Conservation (phyloP, 2,113 vertebrate species). For the Geococcyx californianus region DNA sequence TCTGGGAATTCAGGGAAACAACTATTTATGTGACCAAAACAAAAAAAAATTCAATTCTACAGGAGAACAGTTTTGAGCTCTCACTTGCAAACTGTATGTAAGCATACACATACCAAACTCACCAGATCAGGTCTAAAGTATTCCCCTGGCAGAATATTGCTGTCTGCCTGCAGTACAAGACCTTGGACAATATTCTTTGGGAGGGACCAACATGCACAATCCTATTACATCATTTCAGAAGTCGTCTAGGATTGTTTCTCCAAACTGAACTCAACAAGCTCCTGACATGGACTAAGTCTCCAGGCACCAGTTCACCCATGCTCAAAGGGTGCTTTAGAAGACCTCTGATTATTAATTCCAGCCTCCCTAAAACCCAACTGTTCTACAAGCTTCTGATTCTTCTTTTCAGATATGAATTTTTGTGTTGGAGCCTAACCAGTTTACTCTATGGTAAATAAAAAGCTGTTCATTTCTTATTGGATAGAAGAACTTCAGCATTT, state of each 20-base stretch:
- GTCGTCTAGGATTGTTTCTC: neutral
- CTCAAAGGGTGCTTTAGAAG: neutral
- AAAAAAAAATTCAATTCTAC: neutral
- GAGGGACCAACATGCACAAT: rapidly evolving
- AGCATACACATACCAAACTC: rapidly evolving
- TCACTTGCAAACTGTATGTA: too few relatives aligned
- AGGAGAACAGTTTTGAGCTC: neutral
- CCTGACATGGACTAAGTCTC: neutral
- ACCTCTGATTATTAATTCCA: neutral
- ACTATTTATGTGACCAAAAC: neutral
- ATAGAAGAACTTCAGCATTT: neutral
- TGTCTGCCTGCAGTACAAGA: rapidly evolving
- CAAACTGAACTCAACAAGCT: neutral
- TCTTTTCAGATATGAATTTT: neutral
- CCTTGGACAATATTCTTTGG: rapidly evolving
- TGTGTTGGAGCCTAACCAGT: neutral
- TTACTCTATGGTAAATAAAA: neutral
- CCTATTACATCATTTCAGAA: neutral
- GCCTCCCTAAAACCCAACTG: neutral
- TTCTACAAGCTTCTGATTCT: neutral
- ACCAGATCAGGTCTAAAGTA: rapidly evolving
- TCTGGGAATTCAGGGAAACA: neutral
- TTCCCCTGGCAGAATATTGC: neutral
- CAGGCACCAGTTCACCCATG: rapidly evolving
- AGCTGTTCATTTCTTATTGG: slow-evolving; percentile 29